Evolutionary conservation across 1,140 invertebrate genomes (phyloP).

Genomic region (Trichonephila inaurata): DNA sequence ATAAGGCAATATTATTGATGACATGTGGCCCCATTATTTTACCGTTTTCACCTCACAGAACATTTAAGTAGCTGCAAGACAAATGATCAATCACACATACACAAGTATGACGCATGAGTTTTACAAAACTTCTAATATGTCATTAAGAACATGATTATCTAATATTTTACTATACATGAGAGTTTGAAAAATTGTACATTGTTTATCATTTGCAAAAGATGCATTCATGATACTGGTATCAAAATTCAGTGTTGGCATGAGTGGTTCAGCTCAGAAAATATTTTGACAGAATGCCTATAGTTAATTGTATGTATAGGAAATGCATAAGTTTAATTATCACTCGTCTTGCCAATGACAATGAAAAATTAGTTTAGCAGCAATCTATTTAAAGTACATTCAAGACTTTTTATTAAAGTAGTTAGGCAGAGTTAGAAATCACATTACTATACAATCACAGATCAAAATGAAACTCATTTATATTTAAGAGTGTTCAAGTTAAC

Average conservation of each 20-base stretch:
- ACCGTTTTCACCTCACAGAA: slow-evolving; percentile 47
- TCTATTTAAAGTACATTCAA: slow-evolving; percentile 33
- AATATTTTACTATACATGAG: slow-evolving; percentile 48
- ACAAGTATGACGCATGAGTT: neutral
- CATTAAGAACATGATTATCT: slow-evolving; percentile 45
- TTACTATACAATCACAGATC: slow-evolving; percentile 69
- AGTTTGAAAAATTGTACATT: slow-evolving; percentile 50
- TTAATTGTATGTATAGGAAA: slow-evolving; percentile 47
- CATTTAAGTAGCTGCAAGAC: slow-evolving; percentile 68
- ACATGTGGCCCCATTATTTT: slow-evolving; percentile 68
- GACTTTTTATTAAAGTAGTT: slow-evolving; percentile 56
- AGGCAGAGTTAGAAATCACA: slow-evolving; percentile 51
- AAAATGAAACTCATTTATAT: slow-evolving; percentile 50
- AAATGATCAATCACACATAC: slow-evolving; percentile 59
- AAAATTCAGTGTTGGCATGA: slow-evolving; percentile 56
- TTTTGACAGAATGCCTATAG: slow-evolving; percentile 12
- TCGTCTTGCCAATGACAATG: slow-evolving; percentile 36
- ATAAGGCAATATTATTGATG: slow-evolving; percentile 75
- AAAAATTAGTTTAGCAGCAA: slow-evolving; percentile 52
- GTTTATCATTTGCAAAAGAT: slow-evolving; percentile 56
- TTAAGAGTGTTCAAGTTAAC: slow-evolving; percentile 11
- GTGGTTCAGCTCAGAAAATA: slow-evolving; percentile 49
- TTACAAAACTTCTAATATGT: slow-evolving; percentile 61
- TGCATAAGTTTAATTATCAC: slow-evolving; percentile 47
- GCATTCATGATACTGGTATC: slow-evolving; percentile 49